phyloP scores from a whole-genome alignment of 2,888 invertebrate genomes.

The Agriopis leucophaearia region DNA sequence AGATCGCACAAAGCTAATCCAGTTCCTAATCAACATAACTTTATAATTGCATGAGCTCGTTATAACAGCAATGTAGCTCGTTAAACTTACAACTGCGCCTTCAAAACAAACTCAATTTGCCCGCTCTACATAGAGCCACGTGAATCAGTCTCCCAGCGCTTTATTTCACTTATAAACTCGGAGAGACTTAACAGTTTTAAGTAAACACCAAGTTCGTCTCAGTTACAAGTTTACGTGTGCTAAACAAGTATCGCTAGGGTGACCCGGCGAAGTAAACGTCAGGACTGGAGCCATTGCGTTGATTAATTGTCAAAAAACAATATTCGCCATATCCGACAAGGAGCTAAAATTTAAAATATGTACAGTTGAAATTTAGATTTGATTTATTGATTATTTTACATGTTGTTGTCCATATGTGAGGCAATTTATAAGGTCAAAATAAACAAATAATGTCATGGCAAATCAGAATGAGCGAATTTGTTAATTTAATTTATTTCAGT shows the following conservation, averaged over 20 bases:
- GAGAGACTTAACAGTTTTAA: constrained; percentile 60
- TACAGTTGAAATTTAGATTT: too few relatives aligned
- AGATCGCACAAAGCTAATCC: constrained; percentile 20
- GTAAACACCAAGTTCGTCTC: constrained; percentile 60
- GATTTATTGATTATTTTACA: too few relatives aligned
- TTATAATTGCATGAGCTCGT: constrained; percentile 36
- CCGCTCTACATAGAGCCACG: constrained; percentile 41
- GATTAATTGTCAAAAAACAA: too few relatives aligned
- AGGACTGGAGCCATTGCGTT: background rate
- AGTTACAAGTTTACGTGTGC: constrained; percentile 59
- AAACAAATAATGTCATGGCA: too few relatives aligned
- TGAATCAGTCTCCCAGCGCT: constrained; percentile 48
- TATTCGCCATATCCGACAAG: too few relatives aligned
- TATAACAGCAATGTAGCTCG: constrained; percentile 33
- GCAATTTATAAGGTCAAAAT: too few relatives aligned
- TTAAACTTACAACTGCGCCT: constrained; percentile 37
- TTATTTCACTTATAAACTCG: constrained; percentile 57
- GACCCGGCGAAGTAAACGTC: background rate
- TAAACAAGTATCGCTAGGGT: constrained; percentile 51
- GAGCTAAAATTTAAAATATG: too few relatives aligned
- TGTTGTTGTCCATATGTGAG: too few relatives aligned
- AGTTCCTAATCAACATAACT: constrained; percentile 30
- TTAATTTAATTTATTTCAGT: too few relatives aligned
- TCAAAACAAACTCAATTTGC: constrained; percentile 47
- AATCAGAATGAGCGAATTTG: too few relatives aligned